Evolutionary conservation across 1,140 invertebrate species (phyloP), one percentile per base, ranked within the genome.

Genomic region (Heterodera schachtii): DNA sequence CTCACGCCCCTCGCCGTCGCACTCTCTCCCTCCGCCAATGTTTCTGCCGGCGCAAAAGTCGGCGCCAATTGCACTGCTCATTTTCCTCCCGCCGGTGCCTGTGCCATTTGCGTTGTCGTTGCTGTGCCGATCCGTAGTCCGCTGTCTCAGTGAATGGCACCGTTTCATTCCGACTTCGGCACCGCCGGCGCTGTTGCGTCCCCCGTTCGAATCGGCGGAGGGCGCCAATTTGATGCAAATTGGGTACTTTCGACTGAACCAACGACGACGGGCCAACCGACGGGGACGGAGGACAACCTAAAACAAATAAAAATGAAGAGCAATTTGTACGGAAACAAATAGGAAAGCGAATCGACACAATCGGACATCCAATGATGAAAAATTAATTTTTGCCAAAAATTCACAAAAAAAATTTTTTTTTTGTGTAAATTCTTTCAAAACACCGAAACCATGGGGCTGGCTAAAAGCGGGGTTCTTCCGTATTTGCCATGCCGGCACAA

Each of bases 171-270:
- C 57, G 57, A 13, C 57, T 11, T 5, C 57, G 57, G 16, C 57
- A 19, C n/a, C n/a, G n/a, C n/a, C n/a, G n/a, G n/a, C n/a, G n/a
- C 6, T 52, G 49, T 52, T 52, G 49, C 2, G 49, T 11, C 11
- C 49, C 49, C 11, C 16, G 57, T 64, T 11, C 8, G 2, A 4
- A 1, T 3, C 2, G n/a, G n/a, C n/a, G 19, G 31, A 31, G 31
- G 31, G 31, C 31, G 85, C 83, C 49, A 88, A 77, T 57, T 84
- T 79, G 44, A 89, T 90, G 81, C 86, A 87, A 81, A 89, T 89
- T 8, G 87, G 87, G 67, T 89, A 89, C 77, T 89, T 89, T 66
- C 87, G 69, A 21, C 75, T 81, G 73, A 87, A 89, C 88, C 88
- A 89, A 16, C 87, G 80, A 13, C 87, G 78, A 64, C 80, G 60